These are phyloP conservation scores for Menidia menidia DNA, from an alignment of 2,797 vertebrate genomes.

Conservation along the genomic window DNA sequence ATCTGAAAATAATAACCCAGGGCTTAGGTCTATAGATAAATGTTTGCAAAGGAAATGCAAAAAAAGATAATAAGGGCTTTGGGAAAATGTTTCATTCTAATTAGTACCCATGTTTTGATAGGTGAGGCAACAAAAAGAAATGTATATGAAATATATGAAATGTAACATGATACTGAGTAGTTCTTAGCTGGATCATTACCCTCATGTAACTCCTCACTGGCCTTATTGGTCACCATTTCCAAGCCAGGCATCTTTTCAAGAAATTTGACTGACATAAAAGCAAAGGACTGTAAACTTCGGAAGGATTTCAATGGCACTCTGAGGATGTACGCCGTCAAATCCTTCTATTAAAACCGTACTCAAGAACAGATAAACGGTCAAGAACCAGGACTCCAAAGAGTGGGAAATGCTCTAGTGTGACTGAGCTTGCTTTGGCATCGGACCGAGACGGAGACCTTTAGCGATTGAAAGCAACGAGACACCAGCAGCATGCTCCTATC, in stretches of 20 bases:
- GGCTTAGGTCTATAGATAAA: constrained; percentile 50
- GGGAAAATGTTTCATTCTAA: constrained; percentile 7
- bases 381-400: constrained; percentile 45
- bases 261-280: constrained; percentile 62
- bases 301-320: constrained; percentile 77
- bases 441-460: constrained; percentile 24
- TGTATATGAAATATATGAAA: constrained; percentile 31
- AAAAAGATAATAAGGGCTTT: constrained; percentile 42
- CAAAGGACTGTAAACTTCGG: constrained; percentile 68
- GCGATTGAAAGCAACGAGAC: constrained; percentile 14
- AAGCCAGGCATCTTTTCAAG: constrained; percentile 51
- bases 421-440: constrained; percentile 42
- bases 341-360: constrained; percentile 68
- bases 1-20: constrained; percentile 38
- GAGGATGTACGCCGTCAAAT: constrained; percentile 68
- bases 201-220: constrained; percentile 7
- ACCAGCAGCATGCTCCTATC: constrained; percentile 18
- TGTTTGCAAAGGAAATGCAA: constrained; percentile 24
- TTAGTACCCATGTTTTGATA: constrained; percentile 31
- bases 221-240: constrained; percentile 36
- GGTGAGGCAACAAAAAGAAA: constrained; percentile 36
- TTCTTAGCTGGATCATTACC: constrained; percentile 34
- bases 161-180: constrained; percentile 24
- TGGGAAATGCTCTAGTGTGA: constrained; percentile 54
- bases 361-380: constrained; percentile 36